Conservation (phyloP, 1,140 invertebrate genomes). For the Bathynomus jamesi region DNA sequence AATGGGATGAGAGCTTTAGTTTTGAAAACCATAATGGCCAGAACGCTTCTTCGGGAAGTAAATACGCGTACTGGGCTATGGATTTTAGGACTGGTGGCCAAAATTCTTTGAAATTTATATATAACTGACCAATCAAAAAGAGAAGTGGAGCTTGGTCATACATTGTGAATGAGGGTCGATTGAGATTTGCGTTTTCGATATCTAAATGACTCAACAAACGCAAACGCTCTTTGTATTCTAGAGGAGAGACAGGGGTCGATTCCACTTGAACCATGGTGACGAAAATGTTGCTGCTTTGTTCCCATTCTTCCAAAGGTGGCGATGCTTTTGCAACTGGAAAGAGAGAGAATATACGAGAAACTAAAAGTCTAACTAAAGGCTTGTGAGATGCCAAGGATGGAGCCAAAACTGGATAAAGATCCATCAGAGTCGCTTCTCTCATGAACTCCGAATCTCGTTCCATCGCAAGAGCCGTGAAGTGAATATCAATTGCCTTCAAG, state of each 20-base stretch:
- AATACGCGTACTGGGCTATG: slow-evolving; percentile 61
- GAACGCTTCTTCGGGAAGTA: slow-evolving; percentile 58
- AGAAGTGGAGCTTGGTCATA: slow-evolving; percentile 55
- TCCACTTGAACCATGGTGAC: slow-evolving; percentile 61
- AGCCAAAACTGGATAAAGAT: slow-evolving; percentile 49
- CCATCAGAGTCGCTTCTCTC: slow-evolving; percentile 43
- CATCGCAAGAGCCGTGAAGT: slow-evolving; percentile 34
- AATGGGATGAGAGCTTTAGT: slow-evolving; percentile 48
- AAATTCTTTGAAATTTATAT: slow-evolving; percentile 76
- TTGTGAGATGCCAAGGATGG: slow-evolving; percentile 55
- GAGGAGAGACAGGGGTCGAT: slow-evolving; percentile 55
- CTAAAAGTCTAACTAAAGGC: slow-evolving; percentile 57
- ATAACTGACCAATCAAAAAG: slow-evolving; percentile 72
- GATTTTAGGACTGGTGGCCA: slow-evolving; percentile 74
- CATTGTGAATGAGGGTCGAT: slow-evolving; percentile 40
- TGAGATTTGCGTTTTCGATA: slow-evolving; percentile 40
- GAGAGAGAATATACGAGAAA: slow-evolving; percentile 61
- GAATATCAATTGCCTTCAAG: slow-evolving; percentile 39
- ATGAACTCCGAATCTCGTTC: slow-evolving; percentile 29
- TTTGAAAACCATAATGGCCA: slow-evolving; percentile 65
- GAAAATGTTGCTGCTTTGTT: slow-evolving; percentile 50
- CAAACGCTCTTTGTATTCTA: slow-evolving; percentile 68
- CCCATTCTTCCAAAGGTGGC: slow-evolving; percentile 41
- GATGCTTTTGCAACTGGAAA: slow-evolving; percentile 51
- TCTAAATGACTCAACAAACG: slow-evolving; percentile 63